Percentiles rank a stretch among this genome's conserved stretches.
These are phyloP conservation scores for Plemyria rubiginata DNA, from an alignment of 2,888 invertebrate genomes.

Conservation along the genomic window DNA sequence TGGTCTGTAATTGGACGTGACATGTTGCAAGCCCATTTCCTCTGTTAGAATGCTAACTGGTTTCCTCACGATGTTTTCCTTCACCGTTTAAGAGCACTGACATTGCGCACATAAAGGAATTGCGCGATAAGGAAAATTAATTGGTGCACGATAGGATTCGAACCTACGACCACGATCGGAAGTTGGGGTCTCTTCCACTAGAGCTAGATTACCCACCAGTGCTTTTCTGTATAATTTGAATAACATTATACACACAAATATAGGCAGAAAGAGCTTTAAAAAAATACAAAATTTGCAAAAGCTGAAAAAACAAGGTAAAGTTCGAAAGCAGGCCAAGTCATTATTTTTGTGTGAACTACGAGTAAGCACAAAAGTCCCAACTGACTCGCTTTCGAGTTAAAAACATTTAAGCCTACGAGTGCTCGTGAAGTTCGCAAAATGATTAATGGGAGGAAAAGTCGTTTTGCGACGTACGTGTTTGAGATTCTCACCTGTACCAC, in stretches of 20 bases:
- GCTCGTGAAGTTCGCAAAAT: conserved; percentile 55
- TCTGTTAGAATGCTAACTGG: too few relatives aligned
- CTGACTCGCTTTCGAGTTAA: conserved; percentile 22
- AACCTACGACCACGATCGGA: too few relatives aligned
- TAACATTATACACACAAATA: not conserved
- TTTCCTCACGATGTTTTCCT: too few relatives aligned
- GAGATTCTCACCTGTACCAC: conserved; percentile 39
- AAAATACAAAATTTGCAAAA: conserved; percentile 2
- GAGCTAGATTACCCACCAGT: too few relatives aligned
- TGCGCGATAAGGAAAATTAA: too few relatives aligned
- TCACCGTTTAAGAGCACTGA: too few relatives aligned
- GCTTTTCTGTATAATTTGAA: too few relatives aligned
- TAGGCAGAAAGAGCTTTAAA: not conserved
- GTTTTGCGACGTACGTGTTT: conserved; percentile 43
- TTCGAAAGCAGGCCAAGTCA: conserved; percentile 20
- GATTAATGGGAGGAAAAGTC: conserved; percentile 60
- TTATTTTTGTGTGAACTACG: conserved; percentile 24
- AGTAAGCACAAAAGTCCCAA: conserved; percentile 11
- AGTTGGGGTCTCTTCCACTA: too few relatives aligned
- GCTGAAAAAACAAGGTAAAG: not conserved
- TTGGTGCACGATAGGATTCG: too few relatives aligned
- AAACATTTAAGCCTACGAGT: conserved; percentile 43
- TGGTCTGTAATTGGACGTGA: too few relatives aligned
- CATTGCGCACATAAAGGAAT: too few relatives aligned
- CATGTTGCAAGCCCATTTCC: too few relatives aligned